These are phyloP conservation scores for Oryzaephilus surinamensis DNA, from an alignment of 1,140 invertebrate species.

Conservation along the genomic window DNA sequence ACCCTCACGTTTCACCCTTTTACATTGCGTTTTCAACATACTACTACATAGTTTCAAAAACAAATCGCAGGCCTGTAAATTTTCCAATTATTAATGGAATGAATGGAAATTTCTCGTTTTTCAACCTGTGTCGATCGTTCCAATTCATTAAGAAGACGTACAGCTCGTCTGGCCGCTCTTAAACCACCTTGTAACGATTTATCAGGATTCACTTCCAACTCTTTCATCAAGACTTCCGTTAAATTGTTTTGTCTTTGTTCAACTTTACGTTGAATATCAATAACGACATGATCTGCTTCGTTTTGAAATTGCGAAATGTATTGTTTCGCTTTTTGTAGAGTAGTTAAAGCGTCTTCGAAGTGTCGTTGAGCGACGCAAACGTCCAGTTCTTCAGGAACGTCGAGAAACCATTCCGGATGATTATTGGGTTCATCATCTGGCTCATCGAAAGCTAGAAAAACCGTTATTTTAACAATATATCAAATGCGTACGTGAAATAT, in stretches of 20 bases:
- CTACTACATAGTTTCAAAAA: slow-evolving; percentile 78
- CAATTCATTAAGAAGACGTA: slow-evolving; percentile 77
- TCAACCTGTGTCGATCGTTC: slow-evolving; percentile 65
- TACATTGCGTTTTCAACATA: slow-evolving; percentile 70
- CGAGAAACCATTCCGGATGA: slow-evolving; percentile 81
- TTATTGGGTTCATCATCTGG: slow-evolving; percentile 43
- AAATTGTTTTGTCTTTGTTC: slow-evolving; percentile 66
- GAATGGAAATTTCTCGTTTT: slow-evolving; percentile 40
- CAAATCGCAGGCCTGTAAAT: slow-evolving; percentile 73
- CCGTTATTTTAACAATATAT: slow-evolving; percentile 15
- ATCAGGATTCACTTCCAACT: slow-evolving; percentile 76
- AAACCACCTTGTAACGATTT: slow-evolving; percentile 90
- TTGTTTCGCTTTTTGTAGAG: slow-evolving; percentile 65
- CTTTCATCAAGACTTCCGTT: slow-evolving; percentile 77
- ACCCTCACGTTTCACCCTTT: slow-evolving; percentile 79
- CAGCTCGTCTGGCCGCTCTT: slow-evolving; percentile 71
- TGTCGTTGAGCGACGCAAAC: slow-evolving; percentile 94
- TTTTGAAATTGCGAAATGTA: slow-evolving; percentile 43
- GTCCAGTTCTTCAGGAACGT: slow-evolving; percentile 91
- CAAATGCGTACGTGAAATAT: not conserved
- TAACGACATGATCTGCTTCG: slow-evolving; percentile 29
- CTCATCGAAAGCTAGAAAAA: slow-evolving; percentile 38
- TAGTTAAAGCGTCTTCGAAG: slow-evolving; percentile 86
- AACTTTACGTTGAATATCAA: slow-evolving; percentile 43
- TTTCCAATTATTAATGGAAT: slow-evolving; percentile 9